Evolutionary conservation across 2,113 vertebrate species (phyloP).

Genomic region (Aphyosemion australe): DNA sequence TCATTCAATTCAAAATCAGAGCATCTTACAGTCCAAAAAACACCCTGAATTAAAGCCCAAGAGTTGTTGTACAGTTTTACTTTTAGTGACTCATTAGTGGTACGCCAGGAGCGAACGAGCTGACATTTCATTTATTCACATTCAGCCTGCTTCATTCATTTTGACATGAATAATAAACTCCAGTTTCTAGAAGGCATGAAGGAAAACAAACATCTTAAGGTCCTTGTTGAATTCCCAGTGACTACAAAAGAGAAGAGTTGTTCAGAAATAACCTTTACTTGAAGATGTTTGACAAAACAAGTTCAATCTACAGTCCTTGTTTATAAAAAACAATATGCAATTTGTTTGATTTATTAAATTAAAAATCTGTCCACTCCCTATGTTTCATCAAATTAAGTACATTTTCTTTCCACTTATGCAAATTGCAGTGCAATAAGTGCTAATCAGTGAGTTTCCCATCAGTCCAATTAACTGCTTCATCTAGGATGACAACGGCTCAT

Average conservation of each 20-base stretch:
- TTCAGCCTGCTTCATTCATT: not conserved
- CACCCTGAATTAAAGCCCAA: not conserved
- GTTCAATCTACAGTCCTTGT: too few relatives aligned
- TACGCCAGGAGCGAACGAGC: constrained; percentile 6
- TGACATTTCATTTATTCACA: constrained; percentile 2
- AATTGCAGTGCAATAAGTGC: constrained; percentile 1
- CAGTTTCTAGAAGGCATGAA: not conserved
- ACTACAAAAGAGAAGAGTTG: not conserved
- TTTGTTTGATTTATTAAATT: not conserved
- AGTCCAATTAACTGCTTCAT: constrained; percentile 14
- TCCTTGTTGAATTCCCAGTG: not conserved
- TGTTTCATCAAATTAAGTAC: constrained; percentile 5
- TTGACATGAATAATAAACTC: not conserved
- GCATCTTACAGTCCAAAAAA: not conserved
- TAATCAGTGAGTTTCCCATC: constrained; percentile 23
- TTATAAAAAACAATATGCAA: too few relatives aligned
- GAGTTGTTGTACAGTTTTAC: not conserved
- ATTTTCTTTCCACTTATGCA: constrained; percentile 1
- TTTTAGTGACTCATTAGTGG: too few relatives aligned
- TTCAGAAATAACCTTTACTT: not conserved
- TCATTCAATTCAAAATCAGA: not conserved
- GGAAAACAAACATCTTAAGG: not conserved
- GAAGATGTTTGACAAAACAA: not conserved
- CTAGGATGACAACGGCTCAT: constrained; percentile 1
- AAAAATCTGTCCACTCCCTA: not conserved